These are phyloP conservation scores for Bothrops jararaca DNA, from an alignment of 2,113 vertebrate genomes.

Conservation along the genomic window DNA sequence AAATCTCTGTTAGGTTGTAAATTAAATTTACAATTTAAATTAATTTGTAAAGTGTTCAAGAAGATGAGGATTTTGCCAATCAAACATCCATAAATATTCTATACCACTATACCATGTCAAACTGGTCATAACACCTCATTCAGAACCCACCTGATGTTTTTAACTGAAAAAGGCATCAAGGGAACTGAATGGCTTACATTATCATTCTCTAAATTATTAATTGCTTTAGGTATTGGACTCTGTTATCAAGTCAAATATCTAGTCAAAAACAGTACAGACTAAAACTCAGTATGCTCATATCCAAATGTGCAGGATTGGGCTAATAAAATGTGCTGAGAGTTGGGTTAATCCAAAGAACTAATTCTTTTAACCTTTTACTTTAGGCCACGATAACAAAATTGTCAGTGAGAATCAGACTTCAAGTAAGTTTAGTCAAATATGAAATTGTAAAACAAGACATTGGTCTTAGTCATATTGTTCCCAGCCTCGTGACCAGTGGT, in stretches of 20 bases:
- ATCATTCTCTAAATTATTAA: not conserved
- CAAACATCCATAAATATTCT: not conserved
- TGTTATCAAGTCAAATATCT: not conserved
- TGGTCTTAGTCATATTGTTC: not conserved
- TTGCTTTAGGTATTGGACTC: not conserved
- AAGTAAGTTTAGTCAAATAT: not conserved
- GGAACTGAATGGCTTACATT: not conserved
- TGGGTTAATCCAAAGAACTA: not conserved
- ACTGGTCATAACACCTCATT: not conserved
- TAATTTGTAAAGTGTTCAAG: not conserved
- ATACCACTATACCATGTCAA: not conserved
- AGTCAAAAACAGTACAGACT: not conserved
- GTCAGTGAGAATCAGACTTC: not conserved
- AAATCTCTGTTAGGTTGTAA: not conserved
- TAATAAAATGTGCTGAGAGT: not conserved
- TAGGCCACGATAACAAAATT: not conserved
- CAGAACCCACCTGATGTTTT: not conserved
- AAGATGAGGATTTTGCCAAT: not conserved
- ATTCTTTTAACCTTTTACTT: not conserved
- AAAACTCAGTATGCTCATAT: not conserved
- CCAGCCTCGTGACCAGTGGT: not conserved
- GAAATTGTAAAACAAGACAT: not conserved
- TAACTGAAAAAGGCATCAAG: not conserved
- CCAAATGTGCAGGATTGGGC: not conserved
- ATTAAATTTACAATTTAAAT: not conserved